Evolutionary conservation across 2,113 vertebrate genomes (phyloP).

Genomic region (Rhizomys pruinosus): DNA sequence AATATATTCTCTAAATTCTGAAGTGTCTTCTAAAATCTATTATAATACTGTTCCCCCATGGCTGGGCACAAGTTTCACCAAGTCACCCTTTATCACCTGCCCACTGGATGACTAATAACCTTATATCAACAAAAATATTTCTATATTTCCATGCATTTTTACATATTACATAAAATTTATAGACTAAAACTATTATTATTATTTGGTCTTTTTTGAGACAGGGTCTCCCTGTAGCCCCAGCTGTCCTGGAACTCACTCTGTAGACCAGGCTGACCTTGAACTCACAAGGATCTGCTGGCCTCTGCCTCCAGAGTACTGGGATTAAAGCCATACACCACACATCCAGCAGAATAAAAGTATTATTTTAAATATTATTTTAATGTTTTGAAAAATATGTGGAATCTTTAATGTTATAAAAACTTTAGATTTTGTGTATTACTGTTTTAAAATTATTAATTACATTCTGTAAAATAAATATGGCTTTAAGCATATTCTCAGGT

Average conservation of each 20-base stretch:
- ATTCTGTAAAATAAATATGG: background rate
- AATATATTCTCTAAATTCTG: conserved; percentile 73
- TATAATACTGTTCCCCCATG: conserved; percentile 62
- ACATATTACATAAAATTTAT: conserved; percentile 66
- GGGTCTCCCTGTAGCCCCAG: no score
- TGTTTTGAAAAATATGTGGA: background rate
- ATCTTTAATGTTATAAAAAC: conserved; percentile 51
- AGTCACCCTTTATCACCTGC: conserved; percentile 78
- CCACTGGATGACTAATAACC: conserved; percentile 78
- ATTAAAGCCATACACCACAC: no score
- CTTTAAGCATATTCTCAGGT: conserved; percentile 24
- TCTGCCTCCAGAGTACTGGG: no score
- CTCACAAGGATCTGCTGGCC: no score
- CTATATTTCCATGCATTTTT: background rate
- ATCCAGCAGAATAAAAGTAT: conserved; percentile 23
- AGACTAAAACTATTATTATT: conserved; percentile 19
- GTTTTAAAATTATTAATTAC: background rate
- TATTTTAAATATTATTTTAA: conserved; percentile 39
- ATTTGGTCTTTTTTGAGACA: no score
- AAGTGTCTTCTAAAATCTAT: conserved; percentile 77
- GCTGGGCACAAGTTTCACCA: conserved; percentile 69
- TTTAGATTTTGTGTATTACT: conserved; percentile 30
- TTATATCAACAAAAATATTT: conserved; percentile 78
- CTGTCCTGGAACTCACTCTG: no score
- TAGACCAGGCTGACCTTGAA: no score